Evolutionary conservation across 2,888 invertebrate genomes (phyloP), one percentile per base, ranked within the genome.

Genomic region (Apodemia mormo): DNA sequence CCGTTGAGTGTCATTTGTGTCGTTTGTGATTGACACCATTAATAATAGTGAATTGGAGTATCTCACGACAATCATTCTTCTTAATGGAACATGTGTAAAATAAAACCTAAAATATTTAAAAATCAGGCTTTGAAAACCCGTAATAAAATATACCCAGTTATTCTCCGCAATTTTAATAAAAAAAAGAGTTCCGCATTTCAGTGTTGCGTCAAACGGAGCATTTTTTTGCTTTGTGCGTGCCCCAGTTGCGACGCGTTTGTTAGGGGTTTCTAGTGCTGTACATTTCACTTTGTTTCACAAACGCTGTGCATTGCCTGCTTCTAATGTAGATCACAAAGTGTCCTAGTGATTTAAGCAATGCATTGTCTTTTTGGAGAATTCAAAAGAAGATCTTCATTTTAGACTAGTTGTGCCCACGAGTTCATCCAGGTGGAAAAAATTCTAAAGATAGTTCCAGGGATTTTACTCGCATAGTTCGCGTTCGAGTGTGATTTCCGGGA

Each of bases 201-300:
- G 71, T 40, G 67, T 45, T 56, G 58, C 70, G 71, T 73, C 70
- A 72, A 73, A 72, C 68, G 72, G 72, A 37, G 65, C 72, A 71
- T 70, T 67, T 73, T 74, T 74, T 56, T 67, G 61, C 76, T 75
- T 75, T 75, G 75, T 73, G 73, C 68, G 68, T 71, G 77, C 43
- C 73, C 77, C 72, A 77, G 72, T 75, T 76, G 73, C 70, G 66
- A 68, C 66, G 74, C 72, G 75, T 72, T 73, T 73, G 74, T 72
- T 71, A 71, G 66, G 56, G 73, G 70, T 72, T 74, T 74, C 72
- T 70, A 58, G 68, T 45, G 58, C 69, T 68, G 70, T 68, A 68
- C 68, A 68, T 68, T 68, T 66, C 69, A 66, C 72, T 73, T 73
- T 73, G 73, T 70, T 70, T 67, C 68, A 66, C 73, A 70, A 73